Percentiles rank a stretch among this genome's conserved stretches.
Evolutionary conservation across 2,797 vertebrate genomes (phyloP).

Genomic region (Cephalopachus bancanus): DNA sequence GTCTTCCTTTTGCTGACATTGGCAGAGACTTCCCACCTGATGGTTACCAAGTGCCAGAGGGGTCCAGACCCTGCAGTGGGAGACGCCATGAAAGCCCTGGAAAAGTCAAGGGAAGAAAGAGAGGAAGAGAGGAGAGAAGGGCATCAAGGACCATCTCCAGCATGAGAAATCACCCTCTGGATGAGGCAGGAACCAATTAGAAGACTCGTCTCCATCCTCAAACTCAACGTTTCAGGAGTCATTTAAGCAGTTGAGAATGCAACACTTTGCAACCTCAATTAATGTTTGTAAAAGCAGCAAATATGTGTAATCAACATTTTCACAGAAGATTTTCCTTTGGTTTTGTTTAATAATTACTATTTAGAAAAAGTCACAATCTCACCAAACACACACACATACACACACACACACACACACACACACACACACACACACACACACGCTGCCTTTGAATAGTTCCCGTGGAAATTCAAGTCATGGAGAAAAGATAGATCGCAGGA

Average conservation of each 20-base stretch:
- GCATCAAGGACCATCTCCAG: accelerated
- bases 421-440: constrained; percentile 8
- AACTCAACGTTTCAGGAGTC: accelerated
- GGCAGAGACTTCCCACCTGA: neutral
- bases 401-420: no score
- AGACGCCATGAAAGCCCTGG: neutral
- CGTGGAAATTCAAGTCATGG: constrained; percentile 75
- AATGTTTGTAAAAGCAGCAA: constrained; percentile 66
- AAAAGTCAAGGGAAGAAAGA: accelerated
- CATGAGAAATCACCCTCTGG: neutral
- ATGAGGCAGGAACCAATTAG: constrained; percentile 10
- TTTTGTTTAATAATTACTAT: constrained; percentile 78
- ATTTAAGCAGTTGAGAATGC: constrained; percentile 73
- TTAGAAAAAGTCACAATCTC: constrained; percentile 79
- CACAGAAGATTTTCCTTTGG: constrained; percentile 66
- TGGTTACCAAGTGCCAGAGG: neutral
- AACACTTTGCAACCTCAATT: constrained; percentile 68
- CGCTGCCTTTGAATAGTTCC: constrained; percentile 56
- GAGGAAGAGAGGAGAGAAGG: no score
- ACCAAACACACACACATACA: neutral
- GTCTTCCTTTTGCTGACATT: neutral
- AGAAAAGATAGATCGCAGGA: constrained; percentile 48
- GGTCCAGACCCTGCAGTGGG: accelerated
- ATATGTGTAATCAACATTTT: constrained; percentile 79
- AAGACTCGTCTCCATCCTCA: neutral